A percentile compares a stretch with the other conserved stretches of the same genome.
Evolutionary conservation across 2,797 vertebrate species (phyloP).

Genomic region (Esox lucius): DNA sequence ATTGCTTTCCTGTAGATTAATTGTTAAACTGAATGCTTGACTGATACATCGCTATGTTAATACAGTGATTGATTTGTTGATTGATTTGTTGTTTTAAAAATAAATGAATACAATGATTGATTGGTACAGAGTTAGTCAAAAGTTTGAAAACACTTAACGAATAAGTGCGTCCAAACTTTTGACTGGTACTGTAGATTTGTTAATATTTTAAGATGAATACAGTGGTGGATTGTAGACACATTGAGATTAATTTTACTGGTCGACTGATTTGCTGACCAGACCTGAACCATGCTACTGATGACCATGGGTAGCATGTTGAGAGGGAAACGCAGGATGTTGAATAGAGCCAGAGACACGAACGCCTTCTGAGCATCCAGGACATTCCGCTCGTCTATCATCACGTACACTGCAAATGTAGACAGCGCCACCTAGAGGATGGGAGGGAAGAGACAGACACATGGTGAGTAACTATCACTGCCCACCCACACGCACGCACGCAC

Average conservation of each 20-base stretch:
- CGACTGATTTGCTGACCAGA: slow-evolving; percentile 26
- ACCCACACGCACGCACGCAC: neutral
- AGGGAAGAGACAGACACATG: neutral
- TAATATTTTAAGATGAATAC: too few relatives aligned
- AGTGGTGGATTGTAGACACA: too few relatives aligned
- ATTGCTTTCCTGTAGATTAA: neutral
- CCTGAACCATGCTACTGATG: slow-evolving; percentile 91
- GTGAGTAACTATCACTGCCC: neutral
- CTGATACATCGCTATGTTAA: neutral
- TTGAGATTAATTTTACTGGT: neutral
- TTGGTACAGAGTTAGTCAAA: neutral
- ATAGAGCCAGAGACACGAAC: slow-evolving; percentile 88
- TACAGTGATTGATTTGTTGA: neutral
- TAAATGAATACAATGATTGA: neutral
- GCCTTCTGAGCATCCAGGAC: slow-evolving; percentile 87
- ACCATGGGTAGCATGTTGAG: slow-evolving; percentile 95
- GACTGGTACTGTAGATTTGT: too few relatives aligned
- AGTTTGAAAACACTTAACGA: too few relatives aligned
- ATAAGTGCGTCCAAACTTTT: too few relatives aligned
- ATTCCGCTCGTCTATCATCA: slow-evolving; percentile 75
- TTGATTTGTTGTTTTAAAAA: neutral
- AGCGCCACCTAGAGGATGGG: slow-evolving; percentile 80
- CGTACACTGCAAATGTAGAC: slow-evolving; percentile 83
- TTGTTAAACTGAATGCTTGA: neutral
- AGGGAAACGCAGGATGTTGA: slow-evolving; percentile 90